phyloP scores from a whole-genome alignment of 2,888 invertebrate species.

The Camptogramma bilineatum region DNA sequence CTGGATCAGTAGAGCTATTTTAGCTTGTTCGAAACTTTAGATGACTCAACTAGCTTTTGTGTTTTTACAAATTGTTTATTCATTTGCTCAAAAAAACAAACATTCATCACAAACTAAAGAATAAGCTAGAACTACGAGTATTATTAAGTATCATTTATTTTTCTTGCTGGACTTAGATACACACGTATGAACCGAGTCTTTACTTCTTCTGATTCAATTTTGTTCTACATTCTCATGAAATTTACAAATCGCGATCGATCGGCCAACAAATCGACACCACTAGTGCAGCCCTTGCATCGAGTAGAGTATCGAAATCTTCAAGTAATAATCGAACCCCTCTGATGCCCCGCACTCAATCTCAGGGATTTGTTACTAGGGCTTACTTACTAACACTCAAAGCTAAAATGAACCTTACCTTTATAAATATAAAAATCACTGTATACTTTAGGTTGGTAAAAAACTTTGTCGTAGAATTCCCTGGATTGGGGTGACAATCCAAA shows the following conservation, averaged over 20 bases:
- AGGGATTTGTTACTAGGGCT: constrained; percentile 69
- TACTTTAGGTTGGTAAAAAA: constrained; percentile 25
- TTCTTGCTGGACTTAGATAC: too few species aligned
- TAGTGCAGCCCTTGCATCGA: constrained; percentile 75
- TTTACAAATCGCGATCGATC: constrained; percentile 51
- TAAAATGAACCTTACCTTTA: constrained; percentile 53
- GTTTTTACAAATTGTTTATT: too few species aligned
- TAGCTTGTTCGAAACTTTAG: too few species aligned
- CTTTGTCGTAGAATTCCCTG: constrained; percentile 55
- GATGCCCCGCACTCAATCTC: constrained; percentile 76
- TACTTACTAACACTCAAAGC: constrained; percentile 41
- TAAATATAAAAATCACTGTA: constrained; percentile 37
- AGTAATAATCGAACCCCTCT: constrained; percentile 78
- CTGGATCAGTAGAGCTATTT: too few species aligned
- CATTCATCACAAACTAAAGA: too few species aligned
- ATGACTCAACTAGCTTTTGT: too few species aligned
- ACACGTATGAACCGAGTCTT: too few species aligned
- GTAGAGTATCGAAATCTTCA: constrained; percentile 70
- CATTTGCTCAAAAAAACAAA: too few species aligned
- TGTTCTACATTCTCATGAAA: too few species aligned
- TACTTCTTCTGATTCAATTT: too few species aligned
- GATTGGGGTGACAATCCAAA: constrained; percentile 79
- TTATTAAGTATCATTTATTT: too few species aligned
- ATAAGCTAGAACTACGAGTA: too few species aligned
- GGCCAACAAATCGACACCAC: constrained; percentile 63